These are phyloP conservation scores for Mixornis gularis DNA, from an alignment of 2,113 vertebrate genomes.

Conservation along the genomic window DNA sequence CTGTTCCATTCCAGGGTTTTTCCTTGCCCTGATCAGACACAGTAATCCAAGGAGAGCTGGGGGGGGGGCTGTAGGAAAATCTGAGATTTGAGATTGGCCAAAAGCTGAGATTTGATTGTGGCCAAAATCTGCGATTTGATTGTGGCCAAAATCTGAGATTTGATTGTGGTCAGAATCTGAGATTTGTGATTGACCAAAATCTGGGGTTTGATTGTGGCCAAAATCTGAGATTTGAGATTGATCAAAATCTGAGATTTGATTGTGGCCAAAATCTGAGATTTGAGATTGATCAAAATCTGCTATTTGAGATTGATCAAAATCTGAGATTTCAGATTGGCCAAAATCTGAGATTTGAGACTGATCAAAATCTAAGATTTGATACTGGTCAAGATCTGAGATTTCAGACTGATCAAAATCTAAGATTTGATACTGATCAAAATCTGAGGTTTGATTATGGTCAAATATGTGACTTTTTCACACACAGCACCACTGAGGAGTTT, in stretches of 20 bases:
- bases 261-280: too few species aligned
- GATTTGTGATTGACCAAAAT: too few species aligned
- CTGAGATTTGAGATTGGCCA: too few species aligned
- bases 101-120: too few species aligned
- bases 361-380: accelerated
- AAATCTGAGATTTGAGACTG: too few species aligned
- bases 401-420: too few species aligned
- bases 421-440: background rate
- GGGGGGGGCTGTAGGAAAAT: background rate
- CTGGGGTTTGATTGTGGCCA: too few species aligned
- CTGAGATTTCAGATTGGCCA: background rate
- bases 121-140: too few species aligned
- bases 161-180: too few species aligned
- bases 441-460: background rate
- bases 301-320: accelerated
- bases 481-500: background rate
- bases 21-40: background rate
- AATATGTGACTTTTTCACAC: background rate
- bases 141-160: too few species aligned
- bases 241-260: too few species aligned
- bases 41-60: background rate
- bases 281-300: background rate
- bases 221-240: background rate
- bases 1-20: background rate
- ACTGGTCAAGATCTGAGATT: too few species aligned